These are phyloP conservation scores for Mionectes macconnelli DNA, from an alignment of 2,113 vertebrate genomes.

Conservation along the genomic window DNA sequence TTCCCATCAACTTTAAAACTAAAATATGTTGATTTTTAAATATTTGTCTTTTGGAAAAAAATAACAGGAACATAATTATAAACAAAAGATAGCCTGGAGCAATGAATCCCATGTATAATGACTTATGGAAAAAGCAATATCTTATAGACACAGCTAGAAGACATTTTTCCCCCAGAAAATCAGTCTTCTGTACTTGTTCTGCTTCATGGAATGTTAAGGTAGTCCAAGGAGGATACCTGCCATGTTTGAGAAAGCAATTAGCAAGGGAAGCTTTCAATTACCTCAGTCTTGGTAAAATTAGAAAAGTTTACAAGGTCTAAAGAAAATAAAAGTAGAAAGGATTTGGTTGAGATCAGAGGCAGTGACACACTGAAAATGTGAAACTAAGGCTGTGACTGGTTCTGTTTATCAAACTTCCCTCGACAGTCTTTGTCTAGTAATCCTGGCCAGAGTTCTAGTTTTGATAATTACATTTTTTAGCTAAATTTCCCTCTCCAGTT, in stretches of 20 bases:
- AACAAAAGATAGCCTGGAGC: background rate
- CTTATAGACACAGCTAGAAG: background rate
- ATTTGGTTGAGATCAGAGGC: background rate
- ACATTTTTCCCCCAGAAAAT: background rate
- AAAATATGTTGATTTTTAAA: background rate
- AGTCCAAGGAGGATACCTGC: background rate
- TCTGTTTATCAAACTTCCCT: background rate
- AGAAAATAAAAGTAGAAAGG: background rate
- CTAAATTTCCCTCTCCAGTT: background rate
- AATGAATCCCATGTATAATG: background rate
- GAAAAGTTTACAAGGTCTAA: background rate
- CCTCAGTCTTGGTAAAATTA: background rate
- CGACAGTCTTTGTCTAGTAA: background rate
- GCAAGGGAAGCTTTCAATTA: slow-evolving; percentile 9
- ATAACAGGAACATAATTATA: background rate
- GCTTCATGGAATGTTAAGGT: background rate
- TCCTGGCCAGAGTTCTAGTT: background rate
- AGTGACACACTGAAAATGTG: background rate
- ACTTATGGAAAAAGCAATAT: background rate
- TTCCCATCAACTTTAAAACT: background rate
- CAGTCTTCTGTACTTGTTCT: background rate
- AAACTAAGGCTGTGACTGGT: background rate
- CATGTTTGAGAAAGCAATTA: slow-evolving; percentile 13
- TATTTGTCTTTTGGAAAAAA: background rate
- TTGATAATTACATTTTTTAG: background rate